phyloP scores from a whole-genome alignment of 23 tunicate species.

The Clavelina lepadiformis region DNA sequence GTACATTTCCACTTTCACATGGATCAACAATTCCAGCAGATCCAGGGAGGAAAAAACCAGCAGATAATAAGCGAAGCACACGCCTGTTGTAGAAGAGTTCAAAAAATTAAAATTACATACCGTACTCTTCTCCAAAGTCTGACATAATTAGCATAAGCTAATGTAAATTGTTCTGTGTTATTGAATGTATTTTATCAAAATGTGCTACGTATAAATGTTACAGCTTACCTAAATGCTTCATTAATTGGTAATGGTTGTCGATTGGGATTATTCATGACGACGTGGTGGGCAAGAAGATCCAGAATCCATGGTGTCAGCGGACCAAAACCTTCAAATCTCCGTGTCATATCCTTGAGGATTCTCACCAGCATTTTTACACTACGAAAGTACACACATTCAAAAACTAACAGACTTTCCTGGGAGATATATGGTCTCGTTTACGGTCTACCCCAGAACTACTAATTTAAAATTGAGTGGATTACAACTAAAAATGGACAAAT shows the following conservation, averaged over 20 bases:
- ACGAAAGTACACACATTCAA: conserved; percentile 9
- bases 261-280: conserved; percentile 82
- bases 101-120: neutral
- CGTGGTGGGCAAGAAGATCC: conserved; percentile 89
- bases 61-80: conserved; percentile 59
- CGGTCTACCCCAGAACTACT: too few species aligned
- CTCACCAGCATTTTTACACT: conserved; percentile 81
- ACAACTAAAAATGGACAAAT: too few species aligned
- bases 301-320: conserved; percentile 94
- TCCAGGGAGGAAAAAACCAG: conserved; percentile 95
- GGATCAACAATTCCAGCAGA: conserved; percentile 96
- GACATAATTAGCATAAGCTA: neutral
- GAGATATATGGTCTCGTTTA: too few species aligned
- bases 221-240: conserved; percentile 75
- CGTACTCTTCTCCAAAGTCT: neutral
- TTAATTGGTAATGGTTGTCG: conserved; percentile 76
- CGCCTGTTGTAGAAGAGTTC: conserved; percentile 31
- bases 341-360: conserved; percentile 66
- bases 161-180: neutral
- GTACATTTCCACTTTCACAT: conserved; percentile 80
- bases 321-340: conserved; percentile 66
- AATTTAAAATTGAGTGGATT: too few species aligned
- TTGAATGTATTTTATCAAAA: neutral
- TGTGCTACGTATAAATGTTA: neutral
- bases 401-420: too few species aligned